These are phyloP conservation scores for Piscicola geometra DNA, from an alignment of 2,888 invertebrate species.

Conservation along the genomic window DNA sequence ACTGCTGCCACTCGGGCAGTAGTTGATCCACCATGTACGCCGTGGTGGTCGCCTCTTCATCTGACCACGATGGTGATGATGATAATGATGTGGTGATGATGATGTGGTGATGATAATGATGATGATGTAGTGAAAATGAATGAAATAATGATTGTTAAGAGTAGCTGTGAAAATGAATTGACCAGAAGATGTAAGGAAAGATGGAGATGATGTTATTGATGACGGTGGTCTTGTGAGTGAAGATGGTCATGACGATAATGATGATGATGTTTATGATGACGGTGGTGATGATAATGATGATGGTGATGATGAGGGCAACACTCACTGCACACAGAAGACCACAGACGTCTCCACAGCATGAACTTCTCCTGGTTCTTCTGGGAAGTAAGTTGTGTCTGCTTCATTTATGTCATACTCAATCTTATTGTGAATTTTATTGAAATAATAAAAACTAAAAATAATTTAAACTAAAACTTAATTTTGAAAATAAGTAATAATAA, in stretches of 20 bases:
- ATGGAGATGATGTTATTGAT: too few relatives aligned
- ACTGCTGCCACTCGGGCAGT: slow-evolving; percentile 56
- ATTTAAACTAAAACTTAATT: too few relatives aligned
- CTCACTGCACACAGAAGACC: slow-evolving; percentile 18
- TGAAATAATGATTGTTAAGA: slow-evolving; percentile 47
- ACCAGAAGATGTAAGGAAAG: neutral
- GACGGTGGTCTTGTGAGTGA: too few relatives aligned
- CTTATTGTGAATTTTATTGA: too few relatives aligned
- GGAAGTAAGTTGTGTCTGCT: too few relatives aligned
- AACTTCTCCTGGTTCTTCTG: slow-evolving; percentile 33
- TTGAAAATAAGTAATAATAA: neutral
- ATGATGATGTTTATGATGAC: too few relatives aligned
- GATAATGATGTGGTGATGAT: neutral
- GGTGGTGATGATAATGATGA: too few relatives aligned
- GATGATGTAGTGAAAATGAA: slow-evolving; percentile 36
- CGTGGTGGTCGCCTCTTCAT: slow-evolving; percentile 49
- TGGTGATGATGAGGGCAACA: too few relatives aligned
- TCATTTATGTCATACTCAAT: too few relatives aligned
- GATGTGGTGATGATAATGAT: slow-evolving; percentile 7
- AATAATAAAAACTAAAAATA: too few relatives aligned
- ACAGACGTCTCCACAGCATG: slow-evolving; percentile 33
- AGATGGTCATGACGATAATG: too few relatives aligned
- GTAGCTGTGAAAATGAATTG: slow-evolving; percentile 45
- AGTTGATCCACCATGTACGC: slow-evolving; percentile 51
- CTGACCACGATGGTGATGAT: too few relatives aligned